phyloP scores from a whole-genome alignment of 1,140 invertebrate species.

The Drosophila pseudoananassae region DNA sequence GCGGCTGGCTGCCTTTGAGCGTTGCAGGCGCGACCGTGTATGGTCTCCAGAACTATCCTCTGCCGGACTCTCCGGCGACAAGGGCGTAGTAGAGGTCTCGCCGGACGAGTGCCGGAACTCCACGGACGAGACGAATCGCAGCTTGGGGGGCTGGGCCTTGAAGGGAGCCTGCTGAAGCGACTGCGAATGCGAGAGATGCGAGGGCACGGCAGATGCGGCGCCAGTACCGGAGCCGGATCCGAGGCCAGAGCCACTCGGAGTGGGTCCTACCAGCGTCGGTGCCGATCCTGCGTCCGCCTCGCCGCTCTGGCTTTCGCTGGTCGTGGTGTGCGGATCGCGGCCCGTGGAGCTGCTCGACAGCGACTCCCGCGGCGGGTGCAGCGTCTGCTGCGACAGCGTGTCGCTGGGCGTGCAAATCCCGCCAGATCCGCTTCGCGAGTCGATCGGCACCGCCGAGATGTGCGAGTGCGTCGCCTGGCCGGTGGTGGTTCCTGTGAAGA shows the following conservation, averaged over 20 bases:
- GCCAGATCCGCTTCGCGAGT: conserved; percentile 81
- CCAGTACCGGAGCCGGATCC: conserved; percentile 36
- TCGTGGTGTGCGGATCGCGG: conserved; percentile 78
- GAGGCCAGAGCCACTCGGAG: conserved; percentile 61
- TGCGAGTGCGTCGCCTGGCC: conserved; percentile 85
- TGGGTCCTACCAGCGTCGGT: conserved; percentile 70
- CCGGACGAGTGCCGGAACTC: conserved; percentile 85
- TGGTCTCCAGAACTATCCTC: conserved; percentile 88
- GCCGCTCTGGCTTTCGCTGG: conserved; percentile 83
- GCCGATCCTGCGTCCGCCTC: conserved; percentile 75
- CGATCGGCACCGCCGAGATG: conserved; percentile 85
- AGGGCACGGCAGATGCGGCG: conserved; percentile 60
- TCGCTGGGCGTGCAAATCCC: conserved; percentile 83
- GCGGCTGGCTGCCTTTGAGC: conserved; percentile 96
- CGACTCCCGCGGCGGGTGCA: conserved; percentile 83
- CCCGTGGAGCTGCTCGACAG: conserved; percentile 81
- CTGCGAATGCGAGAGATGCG: conserved; percentile 81
- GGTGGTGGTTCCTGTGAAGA: conserved; percentile 87
- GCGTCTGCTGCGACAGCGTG: conserved; percentile 81
- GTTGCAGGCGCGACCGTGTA: conserved; percentile 90
- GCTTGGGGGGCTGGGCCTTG: conserved; percentile 86
- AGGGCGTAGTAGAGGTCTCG: conserved; percentile 89
- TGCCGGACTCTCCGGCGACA: conserved; percentile 89
- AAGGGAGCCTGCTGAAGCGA: conserved; percentile 81
- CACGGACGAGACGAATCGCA: conserved; percentile 90